These are phyloP conservation scores for Lasiommata megera DNA, from an alignment of 2,888 invertebrate species.

Conservation along the genomic window DNA sequence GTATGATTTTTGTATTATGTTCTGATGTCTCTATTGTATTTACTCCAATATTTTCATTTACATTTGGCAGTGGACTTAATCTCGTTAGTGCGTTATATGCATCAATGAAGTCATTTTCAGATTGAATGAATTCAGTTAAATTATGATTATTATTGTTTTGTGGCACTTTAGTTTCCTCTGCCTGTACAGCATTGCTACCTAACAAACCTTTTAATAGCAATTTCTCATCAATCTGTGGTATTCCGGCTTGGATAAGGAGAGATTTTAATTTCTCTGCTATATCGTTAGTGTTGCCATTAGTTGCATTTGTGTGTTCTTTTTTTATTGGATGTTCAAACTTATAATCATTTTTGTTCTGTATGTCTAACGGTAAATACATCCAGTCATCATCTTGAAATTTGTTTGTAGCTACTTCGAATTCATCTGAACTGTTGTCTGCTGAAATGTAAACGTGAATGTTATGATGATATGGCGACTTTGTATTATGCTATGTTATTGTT, in stretches of 20 bases:
- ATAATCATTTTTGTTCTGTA: slow-evolving; percentile 29
- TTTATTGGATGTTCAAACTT: slow-evolving; percentile 27
- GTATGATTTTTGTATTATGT: not conserved
- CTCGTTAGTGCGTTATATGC: slow-evolving; percentile 72
- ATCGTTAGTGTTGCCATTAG: slow-evolving; percentile 39
- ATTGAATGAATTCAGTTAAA: slow-evolving; percentile 59
- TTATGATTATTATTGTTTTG: slow-evolving; percentile 38
- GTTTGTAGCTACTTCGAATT: slow-evolving; percentile 60
- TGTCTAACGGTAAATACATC: slow-evolving; percentile 66
- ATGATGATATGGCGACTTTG: slow-evolving; percentile 53
- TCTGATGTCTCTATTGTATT: slow-evolving; percentile 8
- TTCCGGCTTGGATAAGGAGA: slow-evolving; percentile 57
- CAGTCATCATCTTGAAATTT: slow-evolving; percentile 67
- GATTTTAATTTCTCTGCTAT: slow-evolving; percentile 57
- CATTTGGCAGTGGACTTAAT: slow-evolving; percentile 65
- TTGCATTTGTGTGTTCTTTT: slow-evolving; percentile 31
- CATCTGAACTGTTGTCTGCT: slow-evolving; percentile 78
- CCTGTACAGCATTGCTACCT: slow-evolving; percentile 32
- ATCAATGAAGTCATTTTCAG: slow-evolving; percentile 74
- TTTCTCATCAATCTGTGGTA: slow-evolving; percentile 56
- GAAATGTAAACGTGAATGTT: slow-evolving; percentile 74
- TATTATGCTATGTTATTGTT: slow-evolving; percentile 51
- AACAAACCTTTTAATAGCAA: slow-evolving; percentile 56
- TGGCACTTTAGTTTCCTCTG: slow-evolving; percentile 30
- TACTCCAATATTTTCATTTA: slow-evolving; percentile 31